These are phyloP conservation scores for Kryphioiulus occultus DNA, from an alignment of 2,888 invertebrate species.

Conservation along the genomic window DNA sequence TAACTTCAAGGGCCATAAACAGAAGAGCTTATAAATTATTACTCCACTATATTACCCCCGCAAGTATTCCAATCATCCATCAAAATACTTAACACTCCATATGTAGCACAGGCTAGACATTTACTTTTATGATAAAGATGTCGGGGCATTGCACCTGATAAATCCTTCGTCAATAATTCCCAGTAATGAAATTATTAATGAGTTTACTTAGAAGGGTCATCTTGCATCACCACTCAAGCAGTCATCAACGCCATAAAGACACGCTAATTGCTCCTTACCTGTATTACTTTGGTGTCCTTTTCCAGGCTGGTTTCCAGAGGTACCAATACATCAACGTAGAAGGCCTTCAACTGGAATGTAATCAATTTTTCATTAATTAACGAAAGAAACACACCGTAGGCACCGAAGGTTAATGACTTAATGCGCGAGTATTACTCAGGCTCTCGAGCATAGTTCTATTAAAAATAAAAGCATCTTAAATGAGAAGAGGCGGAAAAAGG, in stretches of 20 bases:
- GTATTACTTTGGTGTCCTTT: constrained; percentile 91
- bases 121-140: neutral
- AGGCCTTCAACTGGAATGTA: constrained; percentile 80
- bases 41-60: neutral
- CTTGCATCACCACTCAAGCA: neutral
- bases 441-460: neutral
- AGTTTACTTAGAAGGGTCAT: constrained; percentile 11
- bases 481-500: neutral
- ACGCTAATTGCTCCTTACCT: constrained; percentile 67
- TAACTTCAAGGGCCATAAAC: neutral
- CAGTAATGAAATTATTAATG: constrained; percentile 16
- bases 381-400: neutral
- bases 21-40: neutral
- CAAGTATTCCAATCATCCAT: neutral
- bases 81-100: neutral
- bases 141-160: neutral
- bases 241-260: neutral
- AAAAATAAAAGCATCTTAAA: neutral
- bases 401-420: neutral
- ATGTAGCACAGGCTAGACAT: neutral
- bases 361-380: constrained; percentile 27
- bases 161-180: neutral
- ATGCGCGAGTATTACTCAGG: neutral
- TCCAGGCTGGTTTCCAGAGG: constrained; percentile 93
- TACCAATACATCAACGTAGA: constrained; percentile 90